Percentiles rank a stretch among this genome's conserved stretches.
Conservation (phyloP, 2,113 vertebrate genomes). For the Naja naja region DNA sequence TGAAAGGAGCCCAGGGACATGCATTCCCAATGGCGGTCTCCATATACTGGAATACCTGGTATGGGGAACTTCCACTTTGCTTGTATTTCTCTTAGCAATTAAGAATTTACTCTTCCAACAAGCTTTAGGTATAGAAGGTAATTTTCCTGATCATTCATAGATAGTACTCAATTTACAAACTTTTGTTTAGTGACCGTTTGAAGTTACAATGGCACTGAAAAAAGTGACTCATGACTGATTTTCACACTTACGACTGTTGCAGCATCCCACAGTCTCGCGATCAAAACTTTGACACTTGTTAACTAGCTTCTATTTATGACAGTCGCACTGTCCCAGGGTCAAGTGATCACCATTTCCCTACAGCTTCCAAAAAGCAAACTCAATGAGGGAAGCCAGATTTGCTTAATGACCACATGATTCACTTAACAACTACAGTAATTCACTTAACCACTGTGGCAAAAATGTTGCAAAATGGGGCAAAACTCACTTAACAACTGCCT, state of each 20-base stretch:
- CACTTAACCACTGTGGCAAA: neutral
- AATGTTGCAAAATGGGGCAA: neutral
- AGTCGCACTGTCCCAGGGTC: neutral
- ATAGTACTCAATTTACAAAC: neutral
- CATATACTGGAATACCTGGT: neutral
- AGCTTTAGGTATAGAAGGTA: neutral
- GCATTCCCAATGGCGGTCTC: neutral
- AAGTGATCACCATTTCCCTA: neutral
- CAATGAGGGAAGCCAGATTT: neutral
- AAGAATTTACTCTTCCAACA: neutral
- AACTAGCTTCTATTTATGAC: neutral
- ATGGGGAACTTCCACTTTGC: neutral
- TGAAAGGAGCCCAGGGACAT: neutral
- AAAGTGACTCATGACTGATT: neutral
- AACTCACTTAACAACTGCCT: neutral
- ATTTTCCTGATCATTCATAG: neutral
- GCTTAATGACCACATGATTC: neutral
- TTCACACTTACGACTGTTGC: neutral
- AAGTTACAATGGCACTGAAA: neutral
- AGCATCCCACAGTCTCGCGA: neutral
- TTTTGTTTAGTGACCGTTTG: neutral
- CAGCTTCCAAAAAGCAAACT: neutral
- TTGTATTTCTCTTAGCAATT: neutral
- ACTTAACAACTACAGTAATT: neutral
- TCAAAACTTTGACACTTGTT: neutral